Percentiles rank a stretch among this genome's conserved stretches.
Conservation (phyloP, 2,797 vertebrate genomes). For the Phoxinus dragarum region DNA sequence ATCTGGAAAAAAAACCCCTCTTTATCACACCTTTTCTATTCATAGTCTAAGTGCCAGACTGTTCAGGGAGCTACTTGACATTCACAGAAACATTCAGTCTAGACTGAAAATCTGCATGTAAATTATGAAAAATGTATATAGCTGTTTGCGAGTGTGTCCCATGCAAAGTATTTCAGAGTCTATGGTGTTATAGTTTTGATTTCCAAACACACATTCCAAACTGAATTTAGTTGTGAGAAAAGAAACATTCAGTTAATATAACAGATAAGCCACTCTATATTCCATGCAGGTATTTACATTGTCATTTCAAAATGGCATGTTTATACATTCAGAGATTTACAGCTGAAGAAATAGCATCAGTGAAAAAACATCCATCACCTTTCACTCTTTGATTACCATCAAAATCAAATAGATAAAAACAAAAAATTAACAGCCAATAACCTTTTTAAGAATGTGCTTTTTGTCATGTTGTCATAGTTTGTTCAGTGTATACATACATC, state of each 20-base stretch:
- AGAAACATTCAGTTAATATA: background rate
- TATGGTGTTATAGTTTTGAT: background rate
- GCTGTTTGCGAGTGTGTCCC: background rate
- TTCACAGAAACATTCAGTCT: conserved; percentile 29
- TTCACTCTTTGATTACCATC: background rate
- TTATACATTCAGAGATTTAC: conserved; percentile 32
- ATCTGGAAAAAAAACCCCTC: background rate
- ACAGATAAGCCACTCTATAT: background rate
- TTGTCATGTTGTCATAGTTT: background rate
- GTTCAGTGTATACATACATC: conserved; percentile 1
- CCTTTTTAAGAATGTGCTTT: background rate
- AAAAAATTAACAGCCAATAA: background rate
- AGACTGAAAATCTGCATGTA: conserved; percentile 1
- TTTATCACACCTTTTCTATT: conserved; percentile 1
- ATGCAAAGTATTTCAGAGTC: background rate
- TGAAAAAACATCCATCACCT: background rate
- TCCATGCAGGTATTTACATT: background rate
- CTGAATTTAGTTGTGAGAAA: background rate
- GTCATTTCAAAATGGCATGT: conserved; percentile 17
- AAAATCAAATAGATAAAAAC: background rate
- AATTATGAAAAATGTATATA: background rate
- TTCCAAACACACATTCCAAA: background rate
- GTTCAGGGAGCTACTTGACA: conserved; percentile 8
- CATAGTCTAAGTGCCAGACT: background rate
- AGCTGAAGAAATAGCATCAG: conserved; percentile 14